Percentiles rank a stretch among this genome's conserved stretches.
These are phyloP conservation scores for Dolichomitus sp. DNA, from an alignment of 2,888 invertebrate species.

Conservation along the genomic window DNA sequence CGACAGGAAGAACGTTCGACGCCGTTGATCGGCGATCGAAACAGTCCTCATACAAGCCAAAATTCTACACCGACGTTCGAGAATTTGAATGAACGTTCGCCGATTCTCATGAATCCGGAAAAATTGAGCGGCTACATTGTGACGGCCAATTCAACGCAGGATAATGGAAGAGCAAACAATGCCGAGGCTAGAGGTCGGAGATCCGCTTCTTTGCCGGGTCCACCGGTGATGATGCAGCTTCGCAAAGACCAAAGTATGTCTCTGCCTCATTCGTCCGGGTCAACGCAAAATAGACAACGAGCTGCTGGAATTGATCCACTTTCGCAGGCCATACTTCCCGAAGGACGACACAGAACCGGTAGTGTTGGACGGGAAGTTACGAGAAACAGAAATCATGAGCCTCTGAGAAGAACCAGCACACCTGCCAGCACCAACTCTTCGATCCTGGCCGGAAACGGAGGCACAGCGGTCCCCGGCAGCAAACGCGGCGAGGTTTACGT, in stretches of 20 bases:
- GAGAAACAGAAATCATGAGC: constrained; percentile 70
- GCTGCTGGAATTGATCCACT: constrained; percentile 46
- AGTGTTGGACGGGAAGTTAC: constrained; percentile 78
- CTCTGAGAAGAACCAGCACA: constrained; percentile 86
- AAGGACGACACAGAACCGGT: constrained; percentile 79
- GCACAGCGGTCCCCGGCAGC: constrained; percentile 71
- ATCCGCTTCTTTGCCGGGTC: constrained; percentile 81
- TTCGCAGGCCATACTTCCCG: constrained; percentile 55
- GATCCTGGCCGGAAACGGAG: constrained; percentile 64
- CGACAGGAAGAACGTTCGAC: constrained; percentile 83
- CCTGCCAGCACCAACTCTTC: constrained; percentile 77
- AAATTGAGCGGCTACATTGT: constrained; percentile 78
- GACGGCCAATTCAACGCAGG: constrained; percentile 63
- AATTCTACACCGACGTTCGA: constrained; percentile 82
- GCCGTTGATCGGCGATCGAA: constrained; percentile 82
- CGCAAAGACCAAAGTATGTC: constrained; percentile 83
- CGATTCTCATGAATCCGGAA: constrained; percentile 82
- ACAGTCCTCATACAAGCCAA: constrained; percentile 80
- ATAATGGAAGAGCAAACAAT: constrained; percentile 58
- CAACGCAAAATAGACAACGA: constrained; percentile 70
- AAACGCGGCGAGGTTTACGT: constrained; percentile 89
- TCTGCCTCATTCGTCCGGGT: constrained; percentile 79
- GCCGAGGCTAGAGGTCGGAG: constrained; percentile 81
- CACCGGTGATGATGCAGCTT: constrained; percentile 76
- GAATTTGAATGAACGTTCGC: constrained; percentile 80